Percentiles rank a stretch among this genome's conserved stretches.
These are phyloP conservation scores for Porites lutea DNA, from an alignment of 64 coral and sea anemone genomes.

Conservation along the genomic window DNA sequence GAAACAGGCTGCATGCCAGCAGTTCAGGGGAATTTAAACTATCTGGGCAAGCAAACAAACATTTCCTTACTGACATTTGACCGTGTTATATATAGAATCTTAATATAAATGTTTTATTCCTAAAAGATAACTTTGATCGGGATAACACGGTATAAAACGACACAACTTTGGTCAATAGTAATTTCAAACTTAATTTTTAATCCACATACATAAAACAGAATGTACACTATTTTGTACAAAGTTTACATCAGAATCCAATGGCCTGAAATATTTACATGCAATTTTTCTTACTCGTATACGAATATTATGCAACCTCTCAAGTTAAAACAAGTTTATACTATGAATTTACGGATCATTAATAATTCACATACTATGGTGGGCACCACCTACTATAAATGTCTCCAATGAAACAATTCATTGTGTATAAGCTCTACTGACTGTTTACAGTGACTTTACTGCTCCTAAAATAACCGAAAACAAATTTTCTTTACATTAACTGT, in stretches of 20 bases:
- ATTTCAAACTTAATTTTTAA: neutral
- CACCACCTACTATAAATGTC: constrained; percentile 9
- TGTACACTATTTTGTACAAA: constrained; percentile 19
- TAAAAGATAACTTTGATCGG: neutral
- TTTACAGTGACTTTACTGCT: neutral
- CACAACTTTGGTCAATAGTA: neutral
- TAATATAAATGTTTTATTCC: neutral
- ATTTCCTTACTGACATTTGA: too few species aligned
- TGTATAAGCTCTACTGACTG: neutral
- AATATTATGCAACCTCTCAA: neutral
- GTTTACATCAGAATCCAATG: constrained; percentile 26
- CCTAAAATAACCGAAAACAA: neutral
- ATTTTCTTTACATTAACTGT: neutral
- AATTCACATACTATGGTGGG: neutral
- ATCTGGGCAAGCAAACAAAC: too few species aligned
- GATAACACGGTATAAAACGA: neutral
- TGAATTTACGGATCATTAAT: neutral
- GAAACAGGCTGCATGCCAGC: neutral
- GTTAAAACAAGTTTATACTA: neutral
- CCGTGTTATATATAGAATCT: neutral
- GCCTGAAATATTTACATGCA: constrained; percentile 1
- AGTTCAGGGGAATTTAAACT: neutral
- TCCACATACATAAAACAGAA: neutral
- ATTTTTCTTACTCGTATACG: neutral
- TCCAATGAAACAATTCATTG: constrained; percentile 15